Percentiles rank a stretch among this genome's conserved stretches.
Evolutionary conservation across 2,888 invertebrate genomes (phyloP).

Genomic region (Poecilobothrus nobilitatus): DNA sequence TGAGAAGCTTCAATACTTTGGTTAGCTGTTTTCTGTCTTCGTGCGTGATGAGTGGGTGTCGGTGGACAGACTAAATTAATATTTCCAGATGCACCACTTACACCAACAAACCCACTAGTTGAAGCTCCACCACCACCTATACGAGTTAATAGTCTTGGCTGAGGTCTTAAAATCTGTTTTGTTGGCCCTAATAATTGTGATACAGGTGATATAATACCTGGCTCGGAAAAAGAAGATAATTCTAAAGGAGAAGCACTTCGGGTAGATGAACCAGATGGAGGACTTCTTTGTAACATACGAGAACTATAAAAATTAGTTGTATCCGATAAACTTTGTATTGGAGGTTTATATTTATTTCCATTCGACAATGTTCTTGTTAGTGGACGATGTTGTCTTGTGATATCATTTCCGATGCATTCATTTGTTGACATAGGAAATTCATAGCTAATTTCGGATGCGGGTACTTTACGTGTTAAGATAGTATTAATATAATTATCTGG

Average conservation of each 20-base stretch:
- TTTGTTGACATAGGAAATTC: slow-evolving; percentile 37
- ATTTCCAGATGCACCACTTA: slow-evolving; percentile 19
- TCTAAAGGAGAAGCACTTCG: slow-evolving; percentile 44
- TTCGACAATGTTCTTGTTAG: slow-evolving; percentile 58
- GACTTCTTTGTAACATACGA: slow-evolving; percentile 37
- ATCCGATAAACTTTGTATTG: neutral
- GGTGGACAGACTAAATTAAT: slow-evolving; percentile 68
- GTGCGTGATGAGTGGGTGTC: slow-evolving; percentile 78
- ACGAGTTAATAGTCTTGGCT: slow-evolving; percentile 55
- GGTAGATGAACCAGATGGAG: slow-evolving; percentile 43
- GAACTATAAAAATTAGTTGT: slow-evolving; percentile 22
- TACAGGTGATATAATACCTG: slow-evolving; percentile 21
- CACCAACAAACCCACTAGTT: slow-evolving; percentile 12
- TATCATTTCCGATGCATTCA: slow-evolving; percentile 21
- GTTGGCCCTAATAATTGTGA: slow-evolving; percentile 20
- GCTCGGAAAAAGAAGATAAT: slow-evolving; percentile 26
- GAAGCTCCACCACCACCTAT: slow-evolving; percentile 41
- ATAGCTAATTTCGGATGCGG: slow-evolving; percentile 34
- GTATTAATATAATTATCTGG: slow-evolving; percentile 67
- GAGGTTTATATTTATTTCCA: slow-evolving; percentile 42
- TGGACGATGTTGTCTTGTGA: slow-evolving; percentile 54
- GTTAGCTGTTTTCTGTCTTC: slow-evolving; percentile 41
- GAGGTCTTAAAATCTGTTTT: slow-evolving; percentile 45
- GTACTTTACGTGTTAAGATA: slow-evolving; percentile 42
- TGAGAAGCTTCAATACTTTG: neutral